Evolutionary conservation across 2,888 invertebrate species (phyloP).

Genomic region (Rotaria socialis): DNA sequence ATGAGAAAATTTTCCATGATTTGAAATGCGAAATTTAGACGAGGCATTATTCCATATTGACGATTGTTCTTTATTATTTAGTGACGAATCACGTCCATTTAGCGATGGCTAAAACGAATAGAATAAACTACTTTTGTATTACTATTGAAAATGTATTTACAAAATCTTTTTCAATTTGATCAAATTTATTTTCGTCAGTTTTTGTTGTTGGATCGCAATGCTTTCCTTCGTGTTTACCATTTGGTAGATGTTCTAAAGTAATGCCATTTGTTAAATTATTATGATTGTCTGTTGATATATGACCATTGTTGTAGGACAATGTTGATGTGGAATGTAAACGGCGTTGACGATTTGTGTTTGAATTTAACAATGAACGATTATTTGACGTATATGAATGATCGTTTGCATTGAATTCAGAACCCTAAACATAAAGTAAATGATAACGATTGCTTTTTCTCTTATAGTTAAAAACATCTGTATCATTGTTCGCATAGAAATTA

Average conservation of each 20-base stretch:
- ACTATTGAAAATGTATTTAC: background rate
- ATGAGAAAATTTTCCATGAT: background rate
- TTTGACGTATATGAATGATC: background rate
- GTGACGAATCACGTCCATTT: background rate
- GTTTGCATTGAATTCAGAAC: background rate
- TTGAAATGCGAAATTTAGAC: background rate
- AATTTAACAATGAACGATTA: background rate
- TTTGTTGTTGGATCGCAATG: background rate
- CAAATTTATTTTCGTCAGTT: background rate
- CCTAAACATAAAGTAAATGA: too few relatives aligned
- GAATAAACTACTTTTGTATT: background rate
- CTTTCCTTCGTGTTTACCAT: background rate
- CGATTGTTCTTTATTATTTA: background rate
- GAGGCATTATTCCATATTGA: background rate
- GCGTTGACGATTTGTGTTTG: background rate
- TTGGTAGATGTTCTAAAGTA: too few relatives aligned
- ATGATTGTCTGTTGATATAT: background rate
- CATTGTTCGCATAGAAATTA: too few relatives aligned
- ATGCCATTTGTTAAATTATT: background rate
- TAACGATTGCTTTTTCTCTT: too few relatives aligned
- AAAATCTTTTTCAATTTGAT: background rate
- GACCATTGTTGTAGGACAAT: background rate
- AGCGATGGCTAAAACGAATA: background rate
- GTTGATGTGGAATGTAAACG: slow-evolving; percentile 23
- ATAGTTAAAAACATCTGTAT: too few relatives aligned